These are phyloP conservation scores for Myiotriccus ornatus DNA, from an alignment of 2,797 vertebrate species.

Conservation along the genomic window DNA sequence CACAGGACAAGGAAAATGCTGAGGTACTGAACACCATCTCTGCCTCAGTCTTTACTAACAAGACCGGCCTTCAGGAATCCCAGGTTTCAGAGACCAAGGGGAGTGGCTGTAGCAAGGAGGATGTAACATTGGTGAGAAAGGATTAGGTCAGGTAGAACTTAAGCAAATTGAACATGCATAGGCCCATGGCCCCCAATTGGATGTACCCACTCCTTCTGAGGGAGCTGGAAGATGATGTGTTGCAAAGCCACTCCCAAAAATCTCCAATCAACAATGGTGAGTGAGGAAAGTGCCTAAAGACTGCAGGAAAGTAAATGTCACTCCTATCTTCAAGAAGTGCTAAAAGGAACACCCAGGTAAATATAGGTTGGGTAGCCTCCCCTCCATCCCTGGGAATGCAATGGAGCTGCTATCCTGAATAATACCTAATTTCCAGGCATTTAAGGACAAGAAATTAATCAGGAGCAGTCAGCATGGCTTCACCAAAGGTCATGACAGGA, in stretches of 20 bases:
- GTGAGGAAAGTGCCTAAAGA: neutral
- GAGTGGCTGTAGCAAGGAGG: fast-evolving
- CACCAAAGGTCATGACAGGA: neutral
- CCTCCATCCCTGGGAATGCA: neutral
- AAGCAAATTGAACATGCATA: neutral
- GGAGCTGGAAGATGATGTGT: neutral
- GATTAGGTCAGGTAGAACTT: neutral
- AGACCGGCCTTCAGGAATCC: neutral
- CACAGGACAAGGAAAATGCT: neutral
- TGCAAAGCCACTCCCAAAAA: neutral
- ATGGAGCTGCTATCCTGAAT: neutral
- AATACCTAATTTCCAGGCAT: neutral
- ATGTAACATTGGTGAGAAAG: neutral
- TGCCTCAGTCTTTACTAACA: neutral
- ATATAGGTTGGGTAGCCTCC: neutral
- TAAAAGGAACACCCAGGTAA: neutral
- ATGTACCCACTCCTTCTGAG: fast-evolving
- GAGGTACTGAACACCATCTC: neutral
- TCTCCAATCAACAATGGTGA: neutral
- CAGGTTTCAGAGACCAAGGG: neutral
- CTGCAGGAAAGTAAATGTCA: neutral
- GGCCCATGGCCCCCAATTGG: fast-evolving
- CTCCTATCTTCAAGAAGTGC: neutral
- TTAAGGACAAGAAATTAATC: neutral
- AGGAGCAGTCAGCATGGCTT: neutral